These are phyloP conservation scores for Drosophila anomalipes DNA, from an alignment of 2,888 invertebrate genomes.

Conservation along the genomic window DNA sequence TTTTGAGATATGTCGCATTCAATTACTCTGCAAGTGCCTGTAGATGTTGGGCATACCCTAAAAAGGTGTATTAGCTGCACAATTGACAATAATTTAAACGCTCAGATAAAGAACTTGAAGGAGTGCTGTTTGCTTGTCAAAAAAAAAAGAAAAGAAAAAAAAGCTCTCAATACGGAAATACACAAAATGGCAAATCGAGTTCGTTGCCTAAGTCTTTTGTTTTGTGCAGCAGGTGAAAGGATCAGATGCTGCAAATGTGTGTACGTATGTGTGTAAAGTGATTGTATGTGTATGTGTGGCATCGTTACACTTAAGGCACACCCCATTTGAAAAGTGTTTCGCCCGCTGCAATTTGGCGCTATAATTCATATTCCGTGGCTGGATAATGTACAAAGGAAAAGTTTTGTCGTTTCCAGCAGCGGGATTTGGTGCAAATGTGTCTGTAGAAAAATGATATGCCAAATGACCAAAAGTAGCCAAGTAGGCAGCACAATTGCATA, in stretches of 20 bases:
- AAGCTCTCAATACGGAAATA: slow-evolving; percentile 70
- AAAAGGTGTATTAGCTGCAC: slow-evolving; percentile 48
- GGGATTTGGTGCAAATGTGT: slow-evolving; percentile 27
- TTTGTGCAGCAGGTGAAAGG: slow-evolving; percentile 72
- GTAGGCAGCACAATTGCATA: slow-evolving; percentile 54
- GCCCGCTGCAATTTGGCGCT: slow-evolving; percentile 53
- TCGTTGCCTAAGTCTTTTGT: slow-evolving; percentile 78
- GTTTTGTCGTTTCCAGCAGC: slow-evolving; percentile 15
- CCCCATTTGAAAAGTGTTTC: slow-evolving; percentile 52
- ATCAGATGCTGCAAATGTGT: slow-evolving; percentile 35
- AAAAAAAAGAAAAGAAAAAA: slow-evolving; percentile 2
- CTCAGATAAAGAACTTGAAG: slow-evolving; percentile 66
- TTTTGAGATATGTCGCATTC: slow-evolving; percentile 65
- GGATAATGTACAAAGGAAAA: slow-evolving; percentile 47
- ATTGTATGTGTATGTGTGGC: slow-evolving; percentile 13
- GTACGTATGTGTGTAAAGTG: not conserved
- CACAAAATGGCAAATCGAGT: slow-evolving; percentile 52
- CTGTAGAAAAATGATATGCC: slow-evolving; percentile 35
- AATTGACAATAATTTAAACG: slow-evolving; percentile 53
- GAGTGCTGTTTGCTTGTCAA: slow-evolving; percentile 44
- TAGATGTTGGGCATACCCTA: slow-evolving; percentile 40
- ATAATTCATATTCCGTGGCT: slow-evolving; percentile 67
- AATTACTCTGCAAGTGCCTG: slow-evolving; percentile 55
- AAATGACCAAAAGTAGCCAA: slow-evolving; percentile 47
- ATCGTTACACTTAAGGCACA: slow-evolving; percentile 54